Percentiles rank a stretch among this genome's conserved stretches.
phyloP scores from a whole-genome alignment of 35 echinoderm and acorn worm genomes.

The Apostichopus japonicus region DNA sequence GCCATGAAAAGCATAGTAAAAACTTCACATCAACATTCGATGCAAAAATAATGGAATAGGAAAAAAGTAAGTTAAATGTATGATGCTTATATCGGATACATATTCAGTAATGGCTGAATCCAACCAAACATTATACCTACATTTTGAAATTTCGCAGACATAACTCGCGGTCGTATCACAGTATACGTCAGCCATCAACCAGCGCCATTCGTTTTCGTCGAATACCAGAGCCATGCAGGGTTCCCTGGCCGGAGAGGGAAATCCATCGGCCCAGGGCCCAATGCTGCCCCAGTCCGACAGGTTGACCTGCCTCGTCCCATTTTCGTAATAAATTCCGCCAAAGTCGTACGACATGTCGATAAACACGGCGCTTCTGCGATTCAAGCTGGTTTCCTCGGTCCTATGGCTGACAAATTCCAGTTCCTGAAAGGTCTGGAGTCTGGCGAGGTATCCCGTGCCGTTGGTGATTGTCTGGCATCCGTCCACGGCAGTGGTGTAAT shows the following conservation, averaged over 20 bases:
- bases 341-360: constrained; percentile 55
- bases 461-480: constrained; percentile 55
- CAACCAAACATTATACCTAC: not conserved
- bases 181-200: constrained; percentile 46
- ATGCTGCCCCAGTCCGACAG: constrained; percentile 26
- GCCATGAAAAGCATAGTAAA: no score
- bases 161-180: constrained; percentile 40
- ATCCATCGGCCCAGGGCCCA: constrained; percentile 53
- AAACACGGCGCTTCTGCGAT: constrained; percentile 8
- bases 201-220: constrained; percentile 45
- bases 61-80: no score
- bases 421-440: constrained; percentile 53
- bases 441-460: constrained; percentile 58
- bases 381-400: constrained; percentile 53
- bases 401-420: constrained; percentile 71
- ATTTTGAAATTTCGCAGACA: constrained; percentile 64
- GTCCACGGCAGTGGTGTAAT: constrained; percentile 11
- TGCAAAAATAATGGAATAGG: no score
- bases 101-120: no score
- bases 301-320: constrained; percentile 51
- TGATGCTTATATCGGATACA: no score
- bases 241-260: constrained; percentile 26
- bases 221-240: constrained; percentile 55
- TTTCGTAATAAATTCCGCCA: constrained; percentile 46
- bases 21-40: no score